Percentiles rank a stretch among this genome's conserved stretches.
Conservation (phyloP, 1,140 invertebrate species). For the Lethocerus indicus region DNA sequence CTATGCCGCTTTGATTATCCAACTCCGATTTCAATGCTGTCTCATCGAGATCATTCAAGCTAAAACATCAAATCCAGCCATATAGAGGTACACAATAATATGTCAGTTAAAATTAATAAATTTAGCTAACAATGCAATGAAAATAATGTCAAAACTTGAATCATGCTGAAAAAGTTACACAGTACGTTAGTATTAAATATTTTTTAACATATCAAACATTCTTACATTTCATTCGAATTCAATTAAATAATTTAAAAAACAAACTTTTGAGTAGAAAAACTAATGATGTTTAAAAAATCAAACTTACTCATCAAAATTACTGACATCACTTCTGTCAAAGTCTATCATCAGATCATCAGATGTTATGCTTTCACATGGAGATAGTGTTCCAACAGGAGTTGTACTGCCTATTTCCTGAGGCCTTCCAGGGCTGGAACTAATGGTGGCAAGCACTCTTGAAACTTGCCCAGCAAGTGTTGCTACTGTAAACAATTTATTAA, state of each 20-base stretch:
- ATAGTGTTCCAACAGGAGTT: conserved; percentile 49
- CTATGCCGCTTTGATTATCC: conserved; percentile 31
- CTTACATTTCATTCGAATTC: too few relatives aligned
- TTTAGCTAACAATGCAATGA: too few relatives aligned
- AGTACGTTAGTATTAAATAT: too few relatives aligned
- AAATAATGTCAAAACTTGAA: too few relatives aligned
- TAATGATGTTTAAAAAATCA: neutral
- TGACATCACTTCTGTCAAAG: conserved; percentile 32
- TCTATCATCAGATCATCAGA: conserved; percentile 73
- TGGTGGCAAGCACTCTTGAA: conserved; percentile 4
- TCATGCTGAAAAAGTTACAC: too few relatives aligned
- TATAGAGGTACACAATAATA: too few relatives aligned
- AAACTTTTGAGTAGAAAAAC: too few relatives aligned
- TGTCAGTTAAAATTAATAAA: too few relatives aligned
- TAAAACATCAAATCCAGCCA: too few relatives aligned
- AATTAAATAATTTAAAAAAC: too few relatives aligned
- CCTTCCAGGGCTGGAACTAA: conserved; percentile 2
- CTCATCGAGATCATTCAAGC: conserved; percentile 31
- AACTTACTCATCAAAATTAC: conserved; percentile 14
- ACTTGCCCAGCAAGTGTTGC: conserved; percentile 9
- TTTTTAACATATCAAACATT: too few relatives aligned
- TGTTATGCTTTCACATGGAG: conserved; percentile 56
- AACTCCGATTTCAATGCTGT: conserved; percentile 30
- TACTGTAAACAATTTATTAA: conserved; percentile 4
- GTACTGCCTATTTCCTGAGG: conserved; percentile 1